Base-by-base conservation (phyloP, 2,888 invertebrate genomes). In the Chymomyza amoena region DNA sequence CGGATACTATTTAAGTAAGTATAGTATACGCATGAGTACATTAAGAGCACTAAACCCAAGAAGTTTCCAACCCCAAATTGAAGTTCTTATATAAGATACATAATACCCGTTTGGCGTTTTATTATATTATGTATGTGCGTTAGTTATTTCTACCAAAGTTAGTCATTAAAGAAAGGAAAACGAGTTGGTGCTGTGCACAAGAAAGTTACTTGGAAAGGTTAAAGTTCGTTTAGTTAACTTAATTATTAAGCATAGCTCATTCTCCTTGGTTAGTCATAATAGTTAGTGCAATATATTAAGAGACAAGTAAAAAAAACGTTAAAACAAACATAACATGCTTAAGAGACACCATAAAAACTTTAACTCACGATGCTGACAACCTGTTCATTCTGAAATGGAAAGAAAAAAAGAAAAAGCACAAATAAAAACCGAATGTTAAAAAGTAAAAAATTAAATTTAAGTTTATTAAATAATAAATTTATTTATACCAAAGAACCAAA, bases 311-410 rank as follows among this genome's bases (percentile, higher is more conserved):
- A 69, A 52, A 69, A 69, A n/a, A 61, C 61, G 52, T 28, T 54
- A 66, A 62, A 68, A 56, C 36, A 64, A 59, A 72, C 6, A 61
- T 28, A 61, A 64, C 39, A 57, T 45, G 51, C 25, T 15, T n/a
- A 20, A 70, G 60, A 70, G 72, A 67, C 72, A 75, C 61, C 77
- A 78, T 78, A 62, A 68, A 82, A 79, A 75, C 79, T 80, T 78
- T 82, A 89, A 91, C 91, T 91, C 91, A 91, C 91, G 83, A 91
- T 91, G 91, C 90, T 91, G 89, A 90, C 91, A 90, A 91, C 91
- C 91, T 91, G 75, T 87, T 90, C 91, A 89, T 90, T 91, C 91
- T 91, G 91, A 90, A 91, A 90, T 67, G 87, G 89, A 85, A 89
- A 88, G 69, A 87, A 80, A 86, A 84, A 78, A 84, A 81, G 79